Conservation (phyloP, 37 sponge, comb jelly and placozoan species). For the Geodia barretti region DNA sequence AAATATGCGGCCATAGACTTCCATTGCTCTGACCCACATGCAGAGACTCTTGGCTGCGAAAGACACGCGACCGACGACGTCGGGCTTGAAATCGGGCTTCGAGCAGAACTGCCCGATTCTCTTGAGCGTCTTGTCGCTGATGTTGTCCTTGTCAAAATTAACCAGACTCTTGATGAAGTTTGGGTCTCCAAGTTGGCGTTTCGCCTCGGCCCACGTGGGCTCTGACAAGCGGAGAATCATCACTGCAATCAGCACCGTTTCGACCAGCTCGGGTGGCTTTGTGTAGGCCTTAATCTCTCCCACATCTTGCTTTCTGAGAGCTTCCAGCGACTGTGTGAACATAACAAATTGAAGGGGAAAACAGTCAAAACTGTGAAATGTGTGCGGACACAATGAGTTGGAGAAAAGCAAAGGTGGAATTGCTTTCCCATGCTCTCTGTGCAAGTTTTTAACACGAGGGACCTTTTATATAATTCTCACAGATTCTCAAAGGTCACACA, state of each 20-base stretch:
- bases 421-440: too few relatives aligned
- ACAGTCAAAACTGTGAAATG: too few relatives aligned
- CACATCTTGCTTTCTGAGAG: conserved; percentile 96
- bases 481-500: too few relatives aligned
- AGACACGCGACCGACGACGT: conserved; percentile 92
- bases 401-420: too few relatives aligned
- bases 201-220: conserved; percentile 97
- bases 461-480: too few relatives aligned
- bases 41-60: conserved; percentile 93
- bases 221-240: conserved; percentile 94
- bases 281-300: conserved; percentile 97
- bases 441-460: too few relatives aligned
- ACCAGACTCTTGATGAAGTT: conserved; percentile 94
- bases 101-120: conserved; percentile 83
- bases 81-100: conserved; percentile 90
- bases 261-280: conserved; percentile 93
- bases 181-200: conserved; percentile 91
- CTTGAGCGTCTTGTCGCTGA: conserved; percentile 95
- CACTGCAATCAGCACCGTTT: conserved; percentile 95
- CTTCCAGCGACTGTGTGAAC: conserved; percentile 82
- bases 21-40: conserved; percentile 99
- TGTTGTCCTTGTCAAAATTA: conserved; percentile 96
- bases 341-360: too few relatives aligned
- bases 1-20: conserved; percentile 94
- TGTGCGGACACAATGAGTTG: too few relatives aligned